Conservation (phyloP, 2,888 invertebrate genomes). For the Nycteola revayana region DNA sequence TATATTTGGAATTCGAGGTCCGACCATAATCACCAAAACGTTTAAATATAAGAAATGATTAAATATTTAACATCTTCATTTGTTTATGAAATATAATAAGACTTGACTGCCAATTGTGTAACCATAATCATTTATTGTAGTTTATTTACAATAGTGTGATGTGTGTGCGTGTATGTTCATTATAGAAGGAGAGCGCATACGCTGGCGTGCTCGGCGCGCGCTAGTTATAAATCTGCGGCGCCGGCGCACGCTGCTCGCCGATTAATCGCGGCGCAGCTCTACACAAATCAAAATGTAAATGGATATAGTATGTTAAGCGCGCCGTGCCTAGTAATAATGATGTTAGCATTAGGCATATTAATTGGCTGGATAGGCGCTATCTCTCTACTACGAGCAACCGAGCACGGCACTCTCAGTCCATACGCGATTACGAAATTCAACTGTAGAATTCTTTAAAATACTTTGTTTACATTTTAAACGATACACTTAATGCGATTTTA, state of each 20-base stretch:
- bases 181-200: constrained; percentile 20
- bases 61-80: no score
- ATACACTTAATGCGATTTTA: constrained; percentile 7
- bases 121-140: constrained; percentile 6
- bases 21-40: no score
- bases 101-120: neutral
- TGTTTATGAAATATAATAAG: no score
- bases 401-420: constrained; percentile 51
- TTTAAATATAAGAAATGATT: no score
- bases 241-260: constrained; percentile 65
- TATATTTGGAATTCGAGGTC: no score
- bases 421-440: constrained; percentile 41
- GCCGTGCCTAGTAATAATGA: constrained; percentile 79
- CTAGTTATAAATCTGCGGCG: constrained; percentile 67
- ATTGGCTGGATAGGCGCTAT: constrained; percentile 76
- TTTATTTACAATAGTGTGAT: constrained; percentile 8
- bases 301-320: constrained; percentile 81
- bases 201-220: constrained; percentile 39
- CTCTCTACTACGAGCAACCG: constrained; percentile 57
- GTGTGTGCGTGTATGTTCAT: constrained; percentile 20
- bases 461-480: constrained; percentile 13
- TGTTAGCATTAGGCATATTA: constrained; percentile 82
- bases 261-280: constrained; percentile 74
- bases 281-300: constrained; percentile 82
- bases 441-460: constrained; percentile 9